Evolutionary conservation across 1,140 invertebrate genomes (phyloP), one percentile per base, ranked within the genome.

Genomic region (Lineus longissimus): DNA sequence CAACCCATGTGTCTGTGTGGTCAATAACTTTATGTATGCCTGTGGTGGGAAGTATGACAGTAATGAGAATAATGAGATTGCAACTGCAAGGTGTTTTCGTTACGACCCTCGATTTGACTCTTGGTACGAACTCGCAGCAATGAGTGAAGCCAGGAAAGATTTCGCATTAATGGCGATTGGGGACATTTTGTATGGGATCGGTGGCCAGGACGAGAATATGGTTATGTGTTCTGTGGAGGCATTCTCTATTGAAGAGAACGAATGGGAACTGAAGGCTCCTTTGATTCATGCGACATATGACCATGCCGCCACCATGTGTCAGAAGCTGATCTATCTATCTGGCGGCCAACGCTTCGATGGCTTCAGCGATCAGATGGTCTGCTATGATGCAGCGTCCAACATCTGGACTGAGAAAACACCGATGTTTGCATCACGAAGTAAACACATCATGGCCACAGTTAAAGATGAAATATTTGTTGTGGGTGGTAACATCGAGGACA

Each of bases 1-100:
- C 58, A 76, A 78, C 60, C 79, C 79, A n/a, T 73, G 73, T 59
- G 73, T 81, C 13, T 73, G 71, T 55, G 80, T 82, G 0, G 73
- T 80, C 4, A 77, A 81, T 69, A 82, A 82, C 56, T 82, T 81
- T 57, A 74, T 82, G 75, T 82, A 82, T 62, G 76, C 75, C 0
- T 81, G 78, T 70, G 80, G 80, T 2, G 80, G 80, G 2, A 80
- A 80, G 57, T 80, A 79, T 63, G 79, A 82, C 64, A 78, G 72
- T 55, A 75, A 72, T 19, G 75, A 77, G 41, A 77, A 75, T 66
- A 80, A 78, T 70, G 77, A 80, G 51, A 80, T 80, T 23, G 78
- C 80, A 17, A 79, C 77, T 11, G 76, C 76, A 1, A 59, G 78
- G 22, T 82, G 79, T 62, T 82, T 80, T 63, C 64, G 80, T 47